These are phyloP conservation scores for Heliopora coerulea DNA, from an alignment of 92 coral and sea anemone species.

Conservation along the genomic window DNA sequence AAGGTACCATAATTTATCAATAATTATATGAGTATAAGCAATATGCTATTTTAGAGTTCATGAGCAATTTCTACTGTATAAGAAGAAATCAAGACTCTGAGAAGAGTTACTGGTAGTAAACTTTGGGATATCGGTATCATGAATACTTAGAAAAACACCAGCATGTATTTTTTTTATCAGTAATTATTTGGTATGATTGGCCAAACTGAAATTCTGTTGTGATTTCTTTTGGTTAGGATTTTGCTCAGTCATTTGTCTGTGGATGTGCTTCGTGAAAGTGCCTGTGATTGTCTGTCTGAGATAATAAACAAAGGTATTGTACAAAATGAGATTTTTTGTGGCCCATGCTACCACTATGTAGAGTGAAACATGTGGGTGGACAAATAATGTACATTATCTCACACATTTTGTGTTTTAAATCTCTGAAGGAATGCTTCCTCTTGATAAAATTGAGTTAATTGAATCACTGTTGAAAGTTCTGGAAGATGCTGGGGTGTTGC, in stretches of 20 bases:
- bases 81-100: no score
- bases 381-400: not conserved
- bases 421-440: constrained; percentile 81
- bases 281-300: constrained; percentile 96
- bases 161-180: no score
- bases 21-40: no score
- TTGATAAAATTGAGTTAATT: constrained; percentile 80
- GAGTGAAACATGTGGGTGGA: not conserved
- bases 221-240: constrained; percentile 37
- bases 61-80: no score
- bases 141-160: no score
- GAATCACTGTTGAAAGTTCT: constrained; percentile 78
- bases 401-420: not conserved
- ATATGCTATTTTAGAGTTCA: no score
- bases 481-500: constrained; percentile 73
- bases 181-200: no score
- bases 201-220: no score
- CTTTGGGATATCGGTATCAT: no score
- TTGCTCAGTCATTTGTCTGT: constrained; percentile 71
- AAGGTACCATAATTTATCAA: no score
- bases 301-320: constrained; percentile 71
- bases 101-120: no score
- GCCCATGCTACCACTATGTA: not conserved
- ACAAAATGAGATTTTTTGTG: no score
- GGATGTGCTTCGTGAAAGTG: constrained; percentile 87